phyloP scores from a whole-genome alignment of 2,888 invertebrate species.

The Apantesis nais region DNA sequence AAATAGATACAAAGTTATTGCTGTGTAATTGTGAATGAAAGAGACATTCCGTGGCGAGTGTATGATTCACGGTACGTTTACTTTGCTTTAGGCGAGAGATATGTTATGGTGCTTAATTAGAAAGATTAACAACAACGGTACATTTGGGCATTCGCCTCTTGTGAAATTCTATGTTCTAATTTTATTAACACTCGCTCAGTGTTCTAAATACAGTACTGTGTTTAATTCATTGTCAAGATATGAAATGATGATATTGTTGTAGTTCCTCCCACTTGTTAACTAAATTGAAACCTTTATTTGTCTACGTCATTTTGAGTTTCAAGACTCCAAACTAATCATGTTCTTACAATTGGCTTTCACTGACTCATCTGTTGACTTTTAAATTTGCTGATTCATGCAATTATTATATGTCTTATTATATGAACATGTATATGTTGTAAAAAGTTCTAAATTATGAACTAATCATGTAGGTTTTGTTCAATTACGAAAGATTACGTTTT shows the following conservation, averaged over 20 bases:
- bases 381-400: slow-evolving; percentile 2
- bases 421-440: not conserved
- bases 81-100: slow-evolving; percentile 41
- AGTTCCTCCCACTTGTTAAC: not conserved
- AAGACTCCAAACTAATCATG: slow-evolving; percentile 6
- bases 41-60: slow-evolving; percentile 44
- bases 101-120: slow-evolving; percentile 55
- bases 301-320: not conserved
- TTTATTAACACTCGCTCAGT: slow-evolving; percentile 35
- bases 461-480: not conserved
- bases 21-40: slow-evolving; percentile 45
- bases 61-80: slow-evolving; percentile 39
- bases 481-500: not conserved
- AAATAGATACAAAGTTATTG: slow-evolving; percentile 32
- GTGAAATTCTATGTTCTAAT: slow-evolving; percentile 44
- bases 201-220: slow-evolving; percentile 22
- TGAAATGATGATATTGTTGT: not conserved
- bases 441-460: not conserved
- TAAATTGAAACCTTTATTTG: slow-evolving; percentile 2
- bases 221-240: slow-evolving; percentile 27
- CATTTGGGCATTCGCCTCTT: slow-evolving; percentile 37
- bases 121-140: slow-evolving; percentile 51
- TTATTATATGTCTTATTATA: not conserved
- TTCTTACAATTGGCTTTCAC: not conserved
- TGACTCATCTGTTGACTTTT: slow-evolving; percentile 7